Base-by-base conservation (phyloP, 2,888 invertebrate species). In the Colletes collaris region DNA sequence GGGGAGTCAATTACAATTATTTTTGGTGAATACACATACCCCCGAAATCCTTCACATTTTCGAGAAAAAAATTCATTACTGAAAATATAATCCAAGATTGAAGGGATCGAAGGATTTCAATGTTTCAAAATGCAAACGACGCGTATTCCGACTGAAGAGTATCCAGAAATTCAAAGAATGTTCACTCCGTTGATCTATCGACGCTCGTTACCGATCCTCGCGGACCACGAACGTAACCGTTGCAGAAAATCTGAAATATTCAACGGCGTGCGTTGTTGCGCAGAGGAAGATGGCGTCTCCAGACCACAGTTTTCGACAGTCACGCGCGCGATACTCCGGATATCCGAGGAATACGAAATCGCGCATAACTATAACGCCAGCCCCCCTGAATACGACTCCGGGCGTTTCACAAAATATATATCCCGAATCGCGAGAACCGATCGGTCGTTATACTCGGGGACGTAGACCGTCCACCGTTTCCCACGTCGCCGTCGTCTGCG, bases 371-470 rank as follows among this genome's bases (percentile, higher is more conserved):
- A 27, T 56, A 56, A 73, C 72, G n/a, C 62, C 16, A 16, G 16
- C 16, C 16, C 27, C 27, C 27, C 27, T 19, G 37, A 4, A 37
- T 40, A 72, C 59, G 74, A 62, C 16, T 5, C 10, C 13, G 52
- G 37, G 60, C 60, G 66, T 78, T 79, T 35, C 59, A 11, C 40
- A 62, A 81, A 79, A 79, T 82, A 71, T 76, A 79, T 82, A 74
- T 76, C 77, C 76, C 63, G 7, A 63, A 74, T 62, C 71, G 75
- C 52, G 1, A 52, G 62, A 62, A 75, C 69, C 68, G 83, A 80
- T 86, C 76, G 78, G 70, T 83, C 82, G 84, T 84, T 84, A 79
- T 55, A 71, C 74, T 73, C n/a, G 69, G 65, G 76, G 63, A 71
- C 55, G 68, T 27, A 27, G 27, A 27, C 27, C 27, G 37, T 55